A percentile compares a stretch with the other conserved stretches of the same genome.
These are phyloP conservation scores for Ctenopoma multispine DNA, from an alignment of 2,797 vertebrate genomes.

Conservation along the genomic window DNA sequence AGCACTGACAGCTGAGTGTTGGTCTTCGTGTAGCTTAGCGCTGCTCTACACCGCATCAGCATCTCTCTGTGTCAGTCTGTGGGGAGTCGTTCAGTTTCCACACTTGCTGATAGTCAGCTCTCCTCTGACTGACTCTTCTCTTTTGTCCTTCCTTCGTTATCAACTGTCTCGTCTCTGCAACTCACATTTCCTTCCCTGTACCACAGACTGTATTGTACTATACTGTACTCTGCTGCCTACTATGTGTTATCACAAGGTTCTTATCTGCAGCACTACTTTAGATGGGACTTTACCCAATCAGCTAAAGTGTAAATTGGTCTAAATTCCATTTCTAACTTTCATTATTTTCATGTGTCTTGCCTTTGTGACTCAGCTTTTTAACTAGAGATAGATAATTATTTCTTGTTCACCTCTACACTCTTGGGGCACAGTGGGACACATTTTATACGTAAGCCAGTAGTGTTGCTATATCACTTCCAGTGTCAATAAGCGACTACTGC, in stretches of 20 bases:
- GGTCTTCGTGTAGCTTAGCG: conserved; percentile 2
- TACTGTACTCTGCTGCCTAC: not conserved
- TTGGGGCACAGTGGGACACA: not conserved
- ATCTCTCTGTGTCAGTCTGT: conserved; percentile 54
- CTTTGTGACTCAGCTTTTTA: not conserved
- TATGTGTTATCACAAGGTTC: too few relatives aligned
- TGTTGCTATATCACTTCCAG: not conserved
- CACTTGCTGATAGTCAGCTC: conserved; percentile 25
- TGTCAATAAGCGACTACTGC: not conserved
- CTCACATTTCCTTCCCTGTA: not conserved
- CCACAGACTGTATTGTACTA: not conserved
- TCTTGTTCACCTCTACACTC: too few relatives aligned
- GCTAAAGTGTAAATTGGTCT: not conserved
- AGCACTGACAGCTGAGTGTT: conserved; percentile 22
- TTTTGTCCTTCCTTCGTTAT: conserved; percentile 17
- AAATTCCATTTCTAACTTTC: not conserved
- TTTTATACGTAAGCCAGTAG: not conserved
- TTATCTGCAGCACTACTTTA: not conserved
- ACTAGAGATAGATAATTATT: not conserved
- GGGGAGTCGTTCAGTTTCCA: conserved; percentile 15
- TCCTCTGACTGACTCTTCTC: conserved; percentile 28
- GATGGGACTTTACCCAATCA: not conserved
- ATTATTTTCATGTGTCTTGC: not conserved
- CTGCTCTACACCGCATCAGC: conserved; percentile 59
- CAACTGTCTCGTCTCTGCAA: not conserved